Evolutionary conservation across 2,113 vertebrate species (phyloP).

Genomic region (Genyomyrus donnyi): DNA sequence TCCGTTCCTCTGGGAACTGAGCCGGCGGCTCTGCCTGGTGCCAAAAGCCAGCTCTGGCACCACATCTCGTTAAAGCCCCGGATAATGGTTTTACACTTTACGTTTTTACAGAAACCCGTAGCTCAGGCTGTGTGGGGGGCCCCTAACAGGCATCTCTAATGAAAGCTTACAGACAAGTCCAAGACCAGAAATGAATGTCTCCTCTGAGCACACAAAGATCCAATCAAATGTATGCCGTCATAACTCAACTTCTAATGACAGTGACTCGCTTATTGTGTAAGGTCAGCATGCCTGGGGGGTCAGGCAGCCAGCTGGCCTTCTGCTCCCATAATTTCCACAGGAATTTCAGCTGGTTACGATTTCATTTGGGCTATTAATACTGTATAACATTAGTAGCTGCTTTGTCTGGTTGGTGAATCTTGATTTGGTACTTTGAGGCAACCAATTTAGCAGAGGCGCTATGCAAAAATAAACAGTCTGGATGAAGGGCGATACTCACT

Average conservation of each 20-base stretch:
- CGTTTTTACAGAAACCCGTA: neutral
- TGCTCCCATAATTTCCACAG: neutral
- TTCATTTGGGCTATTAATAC: neutral
- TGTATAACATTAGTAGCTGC: neutral
- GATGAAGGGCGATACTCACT: neutral
- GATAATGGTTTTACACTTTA: neutral
- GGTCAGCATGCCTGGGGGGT: neutral
- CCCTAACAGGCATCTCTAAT: neutral
- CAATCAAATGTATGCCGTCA: neutral
- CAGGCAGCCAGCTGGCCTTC: neutral
- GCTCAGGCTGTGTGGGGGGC: neutral
- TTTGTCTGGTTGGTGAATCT: neutral
- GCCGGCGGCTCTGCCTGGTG: neutral
- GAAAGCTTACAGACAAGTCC: neutral
- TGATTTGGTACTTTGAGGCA: neutral
- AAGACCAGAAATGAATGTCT: neutral
- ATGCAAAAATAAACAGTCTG: neutral
- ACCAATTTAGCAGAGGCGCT: neutral
- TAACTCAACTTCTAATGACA: neutral
- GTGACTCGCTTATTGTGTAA: neutral
- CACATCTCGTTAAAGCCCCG: neutral
- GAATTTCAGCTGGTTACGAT: neutral
- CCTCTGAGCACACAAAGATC: neutral
- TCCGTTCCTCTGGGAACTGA: neutral
- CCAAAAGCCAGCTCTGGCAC: neutral